A percentile compares a stretch with the other conserved stretches of the same genome.
Conservation (phyloP, 2,113 vertebrate species). For the Erythrocebus patas region DNA sequence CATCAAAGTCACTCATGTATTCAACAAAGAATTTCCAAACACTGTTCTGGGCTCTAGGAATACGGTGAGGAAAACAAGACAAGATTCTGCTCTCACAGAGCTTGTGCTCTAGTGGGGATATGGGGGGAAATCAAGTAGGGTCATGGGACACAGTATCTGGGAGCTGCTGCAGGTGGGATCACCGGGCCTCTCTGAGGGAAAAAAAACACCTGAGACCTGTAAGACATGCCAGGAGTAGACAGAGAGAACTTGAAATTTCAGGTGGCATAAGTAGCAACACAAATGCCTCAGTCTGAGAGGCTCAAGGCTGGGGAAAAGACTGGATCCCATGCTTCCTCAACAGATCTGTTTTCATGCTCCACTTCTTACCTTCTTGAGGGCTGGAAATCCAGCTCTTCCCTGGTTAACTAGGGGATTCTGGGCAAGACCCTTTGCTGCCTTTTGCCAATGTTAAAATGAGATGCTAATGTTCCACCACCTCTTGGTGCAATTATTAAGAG, state of each 20-base stretch:
- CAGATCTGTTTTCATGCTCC: neutral
- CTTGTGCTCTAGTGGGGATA: neutral
- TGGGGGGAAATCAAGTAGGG: neutral
- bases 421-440: too few species aligned
- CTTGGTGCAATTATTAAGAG: neutral
- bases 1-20: neutral
- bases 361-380: too few species aligned
- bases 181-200: neutral
- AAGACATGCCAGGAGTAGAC: neutral
- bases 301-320: neutral
- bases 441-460: neutral
- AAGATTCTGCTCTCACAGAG: neutral
- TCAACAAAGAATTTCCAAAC: neutral
- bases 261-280: too few species aligned
- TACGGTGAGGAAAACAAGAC: neutral
- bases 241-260: neutral
- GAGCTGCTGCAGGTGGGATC: neutral
- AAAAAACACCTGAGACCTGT: neutral
- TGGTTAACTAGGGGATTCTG: neutral
- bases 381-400: neutral
- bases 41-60: neutral
- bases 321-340: rapidly evolving
- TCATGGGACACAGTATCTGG: neutral
- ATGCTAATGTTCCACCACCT: neutral
- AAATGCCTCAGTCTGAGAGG: rapidly evolving